phyloP scores from a whole-genome alignment of 2,888 invertebrate genomes.

The Morinoia aosen region DNA sequence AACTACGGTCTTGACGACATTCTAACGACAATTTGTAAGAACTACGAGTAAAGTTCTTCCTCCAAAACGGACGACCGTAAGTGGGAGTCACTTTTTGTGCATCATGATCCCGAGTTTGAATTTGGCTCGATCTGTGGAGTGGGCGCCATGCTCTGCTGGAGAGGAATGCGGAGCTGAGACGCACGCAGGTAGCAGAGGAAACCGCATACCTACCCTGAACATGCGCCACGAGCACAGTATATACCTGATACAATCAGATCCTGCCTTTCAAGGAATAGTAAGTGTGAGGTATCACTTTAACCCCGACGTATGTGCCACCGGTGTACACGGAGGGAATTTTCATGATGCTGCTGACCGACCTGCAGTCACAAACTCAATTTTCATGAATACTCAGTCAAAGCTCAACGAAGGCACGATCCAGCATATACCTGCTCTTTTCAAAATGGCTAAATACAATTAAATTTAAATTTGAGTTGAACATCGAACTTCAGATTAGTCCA shows the following conservation, averaged over 20 bases:
- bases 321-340: too few species aligned
- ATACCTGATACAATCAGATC: background rate
- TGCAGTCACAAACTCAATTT: too few species aligned
- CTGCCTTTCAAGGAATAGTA: background rate
- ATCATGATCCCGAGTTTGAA: background rate
- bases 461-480: too few species aligned
- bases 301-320: too few species aligned
- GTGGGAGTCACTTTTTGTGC: background rate
- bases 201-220: background rate
- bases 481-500: too few species aligned
- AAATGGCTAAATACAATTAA: too few species aligned
- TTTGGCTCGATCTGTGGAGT: background rate
- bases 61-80: background rate
- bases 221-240: background rate
- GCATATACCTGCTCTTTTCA: too few species aligned
- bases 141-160: background rate
- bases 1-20: background rate
- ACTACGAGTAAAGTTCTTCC: background rate
- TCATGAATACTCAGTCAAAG: too few species aligned
- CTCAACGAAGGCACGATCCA: too few species aligned
- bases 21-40: background rate
- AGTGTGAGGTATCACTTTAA: too few species aligned
- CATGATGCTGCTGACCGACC: too few species aligned
- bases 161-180: background rate
- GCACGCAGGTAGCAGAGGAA: background rate